These are phyloP conservation scores for Eciton burchellii DNA, from an alignment of 1,140 invertebrate species.

Conservation along the genomic window DNA sequence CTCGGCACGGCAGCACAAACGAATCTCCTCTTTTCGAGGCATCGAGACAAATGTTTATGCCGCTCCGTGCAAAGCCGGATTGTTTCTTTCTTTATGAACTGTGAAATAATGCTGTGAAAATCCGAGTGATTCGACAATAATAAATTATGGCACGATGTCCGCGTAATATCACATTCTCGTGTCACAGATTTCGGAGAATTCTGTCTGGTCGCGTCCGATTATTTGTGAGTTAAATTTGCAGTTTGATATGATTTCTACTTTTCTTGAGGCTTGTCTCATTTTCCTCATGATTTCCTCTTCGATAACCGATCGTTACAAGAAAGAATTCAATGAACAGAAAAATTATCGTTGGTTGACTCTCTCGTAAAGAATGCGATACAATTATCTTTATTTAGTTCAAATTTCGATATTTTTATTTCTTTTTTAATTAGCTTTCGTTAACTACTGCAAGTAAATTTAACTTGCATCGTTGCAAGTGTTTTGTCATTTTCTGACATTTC, in stretches of 20 bases:
- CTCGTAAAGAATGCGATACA: not conserved
- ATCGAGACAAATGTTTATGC: conserved; percentile 42
- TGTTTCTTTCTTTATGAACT: not conserved
- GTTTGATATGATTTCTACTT: conserved; percentile 35
- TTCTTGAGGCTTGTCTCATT: not conserved
- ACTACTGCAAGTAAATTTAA: not conserved
- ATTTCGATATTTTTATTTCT: not conserved
- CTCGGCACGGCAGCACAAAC: not conserved
- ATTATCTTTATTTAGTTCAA: conserved; percentile 8
- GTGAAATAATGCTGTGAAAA: conserved; percentile 2
- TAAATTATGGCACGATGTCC: not conserved
- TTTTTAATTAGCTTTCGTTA: not conserved
- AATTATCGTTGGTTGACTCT: not conserved
- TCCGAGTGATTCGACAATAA: not conserved
- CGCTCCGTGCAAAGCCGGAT: not conserved
- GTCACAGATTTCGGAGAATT: not conserved
- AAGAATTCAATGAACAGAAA: not conserved
- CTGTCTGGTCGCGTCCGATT: not conserved
- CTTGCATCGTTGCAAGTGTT: too few species aligned
- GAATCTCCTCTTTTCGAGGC: conserved; percentile 6
- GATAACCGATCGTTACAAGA: not conserved
- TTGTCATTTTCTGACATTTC: too few species aligned
- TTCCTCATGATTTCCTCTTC: not conserved
- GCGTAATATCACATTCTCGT: not conserved
- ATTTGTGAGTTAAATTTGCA: not conserved